phyloP scores from a whole-genome alignment of 1,140 invertebrate species.

The Meloidogyne hapla region DNA sequence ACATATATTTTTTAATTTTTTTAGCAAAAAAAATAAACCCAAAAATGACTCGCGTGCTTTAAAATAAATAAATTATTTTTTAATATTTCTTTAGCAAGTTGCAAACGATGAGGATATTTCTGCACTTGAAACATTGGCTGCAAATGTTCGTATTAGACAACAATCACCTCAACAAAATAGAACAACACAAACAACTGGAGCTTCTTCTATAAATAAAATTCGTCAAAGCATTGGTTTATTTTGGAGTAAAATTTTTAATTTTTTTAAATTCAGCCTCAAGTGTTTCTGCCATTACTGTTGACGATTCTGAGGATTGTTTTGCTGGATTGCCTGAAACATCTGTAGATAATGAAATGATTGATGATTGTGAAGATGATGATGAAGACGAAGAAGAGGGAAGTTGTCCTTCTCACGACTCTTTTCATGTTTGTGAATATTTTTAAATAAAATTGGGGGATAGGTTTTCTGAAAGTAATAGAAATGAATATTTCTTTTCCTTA shows the following conservation, averaged over 20 bases:
- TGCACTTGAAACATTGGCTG: not conserved
- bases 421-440: constrained; percentile 71
- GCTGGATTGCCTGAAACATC: constrained; percentile 81
- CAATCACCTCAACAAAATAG: constrained; percentile 20
- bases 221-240: not conserved
- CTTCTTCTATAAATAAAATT: not conserved
- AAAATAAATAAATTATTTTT: no score
- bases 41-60: no score
- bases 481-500: no score
- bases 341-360: constrained; percentile 78
- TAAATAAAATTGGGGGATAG: constrained; percentile 88
- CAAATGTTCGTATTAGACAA: constrained; percentile 19
- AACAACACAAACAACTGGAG: not conserved
- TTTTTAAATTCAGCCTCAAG: not conserved
- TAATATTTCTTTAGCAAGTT: not conserved
- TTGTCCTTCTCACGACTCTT: constrained; percentile 75
- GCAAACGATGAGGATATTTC: constrained; percentile 4
- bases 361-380: constrained; percentile 71
- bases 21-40: no score
- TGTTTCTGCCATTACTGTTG: not conserved
- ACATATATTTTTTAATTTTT: no score
- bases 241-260: not conserved
- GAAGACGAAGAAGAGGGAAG: constrained; percentile 76
- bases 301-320: constrained; percentile 28
- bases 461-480: no score